A percentile compares a stretch with the other conserved stretches of the same genome.
phyloP scores from a whole-genome alignment of 1,140 invertebrate species.

The Daktulosphaira vitifoliae region DNA sequence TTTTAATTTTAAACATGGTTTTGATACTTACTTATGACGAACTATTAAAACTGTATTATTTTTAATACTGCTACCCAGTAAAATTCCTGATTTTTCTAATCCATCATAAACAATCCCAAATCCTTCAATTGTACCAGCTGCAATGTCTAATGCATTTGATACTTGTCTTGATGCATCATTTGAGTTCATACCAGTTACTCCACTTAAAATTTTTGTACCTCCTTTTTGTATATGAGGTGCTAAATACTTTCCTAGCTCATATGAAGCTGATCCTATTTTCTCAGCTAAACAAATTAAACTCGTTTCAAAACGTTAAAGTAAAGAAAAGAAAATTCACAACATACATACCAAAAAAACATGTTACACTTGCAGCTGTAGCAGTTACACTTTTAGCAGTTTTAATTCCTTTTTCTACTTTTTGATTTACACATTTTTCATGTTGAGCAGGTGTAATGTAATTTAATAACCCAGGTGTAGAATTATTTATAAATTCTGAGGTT shows the following conservation, averaged over 20 bases:
- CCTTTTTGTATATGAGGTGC: conserved; percentile 59
- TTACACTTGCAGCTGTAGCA: conserved; percentile 52
- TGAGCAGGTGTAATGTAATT: conserved; percentile 45
- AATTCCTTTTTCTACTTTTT: conserved; percentile 49
- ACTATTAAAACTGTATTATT: conserved; percentile 62
- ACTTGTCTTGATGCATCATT: conserved; percentile 51
- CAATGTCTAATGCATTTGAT: conserved; percentile 55
- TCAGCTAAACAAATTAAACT: conserved; percentile 49
- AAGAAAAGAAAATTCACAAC: neutral
- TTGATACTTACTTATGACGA: conserved; percentile 51
- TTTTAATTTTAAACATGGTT: neutral
- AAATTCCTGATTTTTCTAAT: conserved; percentile 56
- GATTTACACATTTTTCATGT: conserved; percentile 38
- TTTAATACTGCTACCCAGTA: conserved; percentile 54
- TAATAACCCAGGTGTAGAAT: conserved; percentile 53
- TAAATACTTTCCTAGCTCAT: conserved; percentile 52
- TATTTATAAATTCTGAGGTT: conserved; percentile 51
- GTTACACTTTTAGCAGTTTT: conserved; percentile 55
- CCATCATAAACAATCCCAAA: conserved; percentile 58
- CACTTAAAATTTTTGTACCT: conserved; percentile 50
- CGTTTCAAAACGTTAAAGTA: too few species aligned
- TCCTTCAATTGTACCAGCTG: conserved; percentile 58
- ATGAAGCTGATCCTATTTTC: conserved; percentile 55
- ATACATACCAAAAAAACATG: conserved; percentile 49
- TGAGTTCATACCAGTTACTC: conserved; percentile 47